Percentiles rank a stretch among this genome's conserved stretches.
Conservation (phyloP, 2,113 vertebrate species). For the Rostratula benghalensis region DNA sequence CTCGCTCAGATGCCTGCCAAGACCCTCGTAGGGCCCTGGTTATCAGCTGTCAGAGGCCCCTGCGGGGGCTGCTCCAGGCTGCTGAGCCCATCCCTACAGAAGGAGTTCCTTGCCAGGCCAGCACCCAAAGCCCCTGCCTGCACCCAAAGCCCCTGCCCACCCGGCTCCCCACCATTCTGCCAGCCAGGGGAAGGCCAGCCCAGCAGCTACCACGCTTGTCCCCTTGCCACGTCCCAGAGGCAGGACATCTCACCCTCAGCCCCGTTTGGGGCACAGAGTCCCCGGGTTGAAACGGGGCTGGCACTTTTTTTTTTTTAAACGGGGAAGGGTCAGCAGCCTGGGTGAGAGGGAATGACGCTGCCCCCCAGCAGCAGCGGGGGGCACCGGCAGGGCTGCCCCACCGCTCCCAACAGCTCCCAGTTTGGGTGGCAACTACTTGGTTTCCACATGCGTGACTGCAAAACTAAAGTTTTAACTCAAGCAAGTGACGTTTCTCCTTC, state of each 20-base stretch:
- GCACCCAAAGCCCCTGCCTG: background rate
- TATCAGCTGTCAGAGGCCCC: constrained; percentile 63
- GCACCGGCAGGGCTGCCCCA: background rate
- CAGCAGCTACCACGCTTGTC: background rate
- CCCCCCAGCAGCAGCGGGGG: background rate
- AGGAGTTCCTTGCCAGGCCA: background rate
- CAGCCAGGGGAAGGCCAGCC: background rate
- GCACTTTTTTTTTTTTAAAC: rapidly evolving
- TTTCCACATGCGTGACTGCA: background rate
- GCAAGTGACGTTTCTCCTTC: background rate
- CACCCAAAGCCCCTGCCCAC: background rate
- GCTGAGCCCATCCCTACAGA: background rate
- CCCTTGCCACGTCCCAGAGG: background rate
- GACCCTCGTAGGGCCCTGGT: background rate
- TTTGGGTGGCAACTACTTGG: background rate
- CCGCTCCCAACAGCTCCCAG: background rate
- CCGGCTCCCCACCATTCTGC: background rate
- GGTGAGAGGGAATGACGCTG: background rate
- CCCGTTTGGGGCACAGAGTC: rapidly evolving
- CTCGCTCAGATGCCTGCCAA: constrained; percentile 4
- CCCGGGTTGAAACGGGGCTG: background rate
- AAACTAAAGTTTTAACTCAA: background rate
- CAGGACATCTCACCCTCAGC: background rate
- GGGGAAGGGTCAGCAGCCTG: background rate
- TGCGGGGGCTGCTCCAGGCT: background rate